Evolutionary conservation across 2,797 vertebrate genomes (phyloP).

Genomic region (Coreius guichenoti): DNA sequence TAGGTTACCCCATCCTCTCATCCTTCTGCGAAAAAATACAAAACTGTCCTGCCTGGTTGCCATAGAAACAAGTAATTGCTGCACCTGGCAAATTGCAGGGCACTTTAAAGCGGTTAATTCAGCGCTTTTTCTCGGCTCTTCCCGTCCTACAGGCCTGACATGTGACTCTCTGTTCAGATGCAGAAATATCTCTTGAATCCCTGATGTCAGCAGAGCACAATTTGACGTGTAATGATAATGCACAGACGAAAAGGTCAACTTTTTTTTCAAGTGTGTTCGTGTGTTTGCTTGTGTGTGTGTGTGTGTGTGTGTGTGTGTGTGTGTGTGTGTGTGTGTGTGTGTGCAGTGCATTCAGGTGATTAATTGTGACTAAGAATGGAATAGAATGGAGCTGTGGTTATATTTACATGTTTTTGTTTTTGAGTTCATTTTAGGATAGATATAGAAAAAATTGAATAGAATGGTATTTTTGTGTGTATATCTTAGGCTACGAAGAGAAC

Average conservation of each 20-base stretch:
- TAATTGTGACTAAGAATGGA: not conserved
- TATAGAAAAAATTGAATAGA: not conserved
- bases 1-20: constrained; percentile 18
- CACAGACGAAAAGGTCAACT: constrained; percentile 13
- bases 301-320: not conserved
- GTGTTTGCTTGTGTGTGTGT: not conserved
- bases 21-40: constrained; percentile 18
- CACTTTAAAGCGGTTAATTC: constrained; percentile 66
- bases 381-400: not conserved
- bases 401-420: not conserved
- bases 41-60: constrained; percentile 69
- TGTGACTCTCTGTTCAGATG: constrained; percentile 35
- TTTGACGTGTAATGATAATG: constrained; percentile 8
- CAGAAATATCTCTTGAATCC: constrained; percentile 22
- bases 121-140: constrained; percentile 33
- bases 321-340: not conserved
- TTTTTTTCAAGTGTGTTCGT: not conserved
- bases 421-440: not conserved
- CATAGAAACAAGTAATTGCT: constrained; percentile 83
- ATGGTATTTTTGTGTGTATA: not conserved
- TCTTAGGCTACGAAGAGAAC: not conserved
- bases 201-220: constrained; percentile 34
- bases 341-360: not conserved
- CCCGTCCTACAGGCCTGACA: constrained; percentile 26
- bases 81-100: constrained; percentile 82